These are phyloP conservation scores for Nothoprocta pentlandii DNA, from an alignment of 2,113 vertebrate genomes.

Conservation along the genomic window DNA sequence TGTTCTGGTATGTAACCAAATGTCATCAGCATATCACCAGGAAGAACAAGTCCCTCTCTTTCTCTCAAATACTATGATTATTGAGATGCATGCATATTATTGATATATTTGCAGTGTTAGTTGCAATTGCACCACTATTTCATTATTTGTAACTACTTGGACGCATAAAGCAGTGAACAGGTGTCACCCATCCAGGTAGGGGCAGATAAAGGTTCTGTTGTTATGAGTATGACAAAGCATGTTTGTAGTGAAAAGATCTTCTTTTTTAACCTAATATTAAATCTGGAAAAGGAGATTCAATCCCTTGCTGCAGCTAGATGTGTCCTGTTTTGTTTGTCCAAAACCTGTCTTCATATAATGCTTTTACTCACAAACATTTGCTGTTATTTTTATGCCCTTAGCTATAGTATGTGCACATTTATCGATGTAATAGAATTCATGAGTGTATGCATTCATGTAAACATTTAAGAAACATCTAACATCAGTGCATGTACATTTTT, in stretches of 20 bases:
- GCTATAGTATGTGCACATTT: fast-evolving
- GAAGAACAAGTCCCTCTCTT: background rate
- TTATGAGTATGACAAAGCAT: background rate
- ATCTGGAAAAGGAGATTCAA: background rate
- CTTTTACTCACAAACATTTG: background rate
- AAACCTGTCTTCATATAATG: background rate
- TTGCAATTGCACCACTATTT: background rate
- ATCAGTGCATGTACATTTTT: background rate
- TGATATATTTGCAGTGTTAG: background rate
- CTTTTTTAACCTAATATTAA: background rate
- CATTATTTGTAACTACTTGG: background rate
- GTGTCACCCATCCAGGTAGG: background rate
- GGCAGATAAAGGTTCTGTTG: background rate
- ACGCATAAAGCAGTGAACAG: background rate
- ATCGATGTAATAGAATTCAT: background rate
- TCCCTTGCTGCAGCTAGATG: background rate
- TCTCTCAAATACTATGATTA: background rate
- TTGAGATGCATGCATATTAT: background rate
- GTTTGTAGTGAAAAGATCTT: background rate
- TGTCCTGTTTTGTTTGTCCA: background rate
- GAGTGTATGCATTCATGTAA: background rate
- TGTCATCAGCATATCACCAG: background rate
- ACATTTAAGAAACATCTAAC: background rate
- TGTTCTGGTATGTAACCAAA: background rate
- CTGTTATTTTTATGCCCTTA: background rate